These are phyloP conservation scores for Drosophila neocordata DNA, from an alignment of 1,140 invertebrate genomes.

Conservation along the genomic window DNA sequence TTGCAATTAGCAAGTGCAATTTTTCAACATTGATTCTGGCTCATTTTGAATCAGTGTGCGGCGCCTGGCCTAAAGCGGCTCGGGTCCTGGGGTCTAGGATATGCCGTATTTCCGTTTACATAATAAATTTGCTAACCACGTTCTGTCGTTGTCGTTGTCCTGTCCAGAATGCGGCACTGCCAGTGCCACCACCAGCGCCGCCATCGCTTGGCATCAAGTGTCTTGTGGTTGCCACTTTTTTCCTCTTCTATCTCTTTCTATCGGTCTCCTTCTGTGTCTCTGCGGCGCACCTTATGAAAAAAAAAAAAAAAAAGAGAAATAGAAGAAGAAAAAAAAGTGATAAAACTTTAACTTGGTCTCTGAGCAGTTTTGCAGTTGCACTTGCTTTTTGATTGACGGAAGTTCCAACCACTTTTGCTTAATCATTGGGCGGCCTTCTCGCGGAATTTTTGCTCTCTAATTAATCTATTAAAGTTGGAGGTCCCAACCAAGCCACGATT, in stretches of 20 bases:
- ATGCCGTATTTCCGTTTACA: conserved; percentile 82
- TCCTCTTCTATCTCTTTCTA: neutral
- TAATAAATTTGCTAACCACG: conserved; percentile 83
- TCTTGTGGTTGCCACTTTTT: conserved; percentile 48
- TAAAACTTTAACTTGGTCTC: conserved; percentile 41
- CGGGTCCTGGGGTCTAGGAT: conserved; percentile 62
- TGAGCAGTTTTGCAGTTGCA: conserved; percentile 12
- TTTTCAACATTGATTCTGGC: neutral
- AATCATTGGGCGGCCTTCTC: conserved; percentile 70
- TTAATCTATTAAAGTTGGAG: conserved; percentile 76
- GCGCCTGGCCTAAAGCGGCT: conserved; percentile 46
- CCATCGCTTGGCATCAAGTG: conserved; percentile 75
- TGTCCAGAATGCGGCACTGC: conserved; percentile 50
- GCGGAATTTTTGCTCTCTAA: conserved; percentile 57
- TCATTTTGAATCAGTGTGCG: conserved; percentile 10
- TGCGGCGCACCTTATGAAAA: conserved; percentile 31
- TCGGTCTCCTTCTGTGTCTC: conserved; percentile 20
- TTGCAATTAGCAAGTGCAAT: too few relatives aligned
- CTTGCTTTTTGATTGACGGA: conserved; percentile 62
- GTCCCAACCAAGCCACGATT: conserved; percentile 56
- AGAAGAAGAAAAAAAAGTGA: conserved; percentile 26
- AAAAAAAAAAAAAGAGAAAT: conserved; percentile 15
- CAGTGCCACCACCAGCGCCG: conserved; percentile 47
- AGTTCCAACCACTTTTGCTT: conserved; percentile 73
- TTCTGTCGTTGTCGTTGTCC: conserved; percentile 64